Conservation (phyloP, 2,888 invertebrate species). For the Rhingia campestris region DNA sequence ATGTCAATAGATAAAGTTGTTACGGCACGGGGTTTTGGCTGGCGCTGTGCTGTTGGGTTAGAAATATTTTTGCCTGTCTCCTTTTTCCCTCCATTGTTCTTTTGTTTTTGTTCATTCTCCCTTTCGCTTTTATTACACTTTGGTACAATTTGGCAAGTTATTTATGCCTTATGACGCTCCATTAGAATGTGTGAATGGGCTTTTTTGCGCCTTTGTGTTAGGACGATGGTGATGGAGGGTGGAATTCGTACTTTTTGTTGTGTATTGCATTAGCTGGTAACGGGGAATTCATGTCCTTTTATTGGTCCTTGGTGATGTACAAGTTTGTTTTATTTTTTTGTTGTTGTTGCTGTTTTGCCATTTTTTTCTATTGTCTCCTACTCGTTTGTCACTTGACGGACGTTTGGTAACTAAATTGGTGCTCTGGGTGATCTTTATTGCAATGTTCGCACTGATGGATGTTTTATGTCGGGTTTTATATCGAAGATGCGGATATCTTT, state of each 20-base stretch:
- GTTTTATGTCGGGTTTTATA: slow-evolving; percentile 13
- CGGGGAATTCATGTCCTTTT: slow-evolving; percentile 68
- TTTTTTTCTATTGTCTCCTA: slow-evolving; percentile 25
- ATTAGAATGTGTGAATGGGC: slow-evolving; percentile 73
- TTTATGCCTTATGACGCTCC: slow-evolving; percentile 71
- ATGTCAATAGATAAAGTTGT: slow-evolving; percentile 73
- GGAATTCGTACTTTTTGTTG: slow-evolving; percentile 1
- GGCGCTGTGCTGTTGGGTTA: slow-evolving; percentile 16
- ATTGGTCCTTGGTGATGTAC: slow-evolving; percentile 65
- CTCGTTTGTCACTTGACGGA: slow-evolving; percentile 48
- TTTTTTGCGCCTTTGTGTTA: slow-evolving; percentile 33
- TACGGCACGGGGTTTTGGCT: slow-evolving; percentile 47
- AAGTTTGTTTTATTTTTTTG: slow-evolving; percentile 31
- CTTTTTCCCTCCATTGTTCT: slow-evolving; percentile 44
- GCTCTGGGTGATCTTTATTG: slow-evolving; percentile 62
- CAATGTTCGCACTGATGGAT: slow-evolving; percentile 25
- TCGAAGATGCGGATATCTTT: not conserved
- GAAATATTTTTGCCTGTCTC: slow-evolving; percentile 24
- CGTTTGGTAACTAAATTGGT: slow-evolving; percentile 49
- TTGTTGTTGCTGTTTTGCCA: too few relatives aligned
- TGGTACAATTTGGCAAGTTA: slow-evolving; percentile 71
- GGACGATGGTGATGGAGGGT: not conserved
- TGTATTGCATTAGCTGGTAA: slow-evolving; percentile 53
- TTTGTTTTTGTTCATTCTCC: slow-evolving; percentile 33
- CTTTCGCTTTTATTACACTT: slow-evolving; percentile 62